phyloP scores from a whole-genome alignment of 2,113 vertebrate genomes.

The Lamprotornis superbus region DNA sequence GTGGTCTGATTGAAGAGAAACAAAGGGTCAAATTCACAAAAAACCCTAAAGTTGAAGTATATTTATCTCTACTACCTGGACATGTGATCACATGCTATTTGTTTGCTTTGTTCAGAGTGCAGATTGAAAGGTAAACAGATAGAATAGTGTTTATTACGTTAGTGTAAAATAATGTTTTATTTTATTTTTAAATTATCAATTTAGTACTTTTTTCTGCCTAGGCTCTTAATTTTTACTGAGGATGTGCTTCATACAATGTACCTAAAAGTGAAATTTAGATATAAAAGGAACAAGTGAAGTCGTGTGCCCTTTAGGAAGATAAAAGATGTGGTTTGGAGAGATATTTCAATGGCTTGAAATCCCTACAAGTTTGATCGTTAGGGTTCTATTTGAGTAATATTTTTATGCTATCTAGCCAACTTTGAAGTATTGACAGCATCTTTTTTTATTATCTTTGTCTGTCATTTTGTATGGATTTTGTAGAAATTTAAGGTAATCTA shows the following conservation, averaged over 20 bases:
- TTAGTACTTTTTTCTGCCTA: neutral
- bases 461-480: neutral
- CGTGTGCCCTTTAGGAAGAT: neutral
- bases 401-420: neutral
- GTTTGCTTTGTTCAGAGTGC: neutral
- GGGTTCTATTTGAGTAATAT: neutral
- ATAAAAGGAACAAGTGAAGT: neutral
- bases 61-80: neutral
- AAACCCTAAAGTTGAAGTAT: fast-evolving
- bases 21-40: neutral
- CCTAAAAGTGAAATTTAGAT: neutral
- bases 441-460: neutral
- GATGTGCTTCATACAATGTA: neutral
- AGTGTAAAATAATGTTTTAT: neutral
- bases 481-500: neutral
- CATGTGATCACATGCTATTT: neutral
- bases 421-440: neutral
- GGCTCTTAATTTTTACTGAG: neutral
- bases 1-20: neutral
- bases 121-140: neutral
- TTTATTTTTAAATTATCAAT: neutral
- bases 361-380: neutral
- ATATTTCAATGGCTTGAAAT: neutral
- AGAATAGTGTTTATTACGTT: neutral
- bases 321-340: neutral